phyloP scores from a whole-genome alignment of 2,113 vertebrate species.

The Pardalotus punctatus region DNA sequence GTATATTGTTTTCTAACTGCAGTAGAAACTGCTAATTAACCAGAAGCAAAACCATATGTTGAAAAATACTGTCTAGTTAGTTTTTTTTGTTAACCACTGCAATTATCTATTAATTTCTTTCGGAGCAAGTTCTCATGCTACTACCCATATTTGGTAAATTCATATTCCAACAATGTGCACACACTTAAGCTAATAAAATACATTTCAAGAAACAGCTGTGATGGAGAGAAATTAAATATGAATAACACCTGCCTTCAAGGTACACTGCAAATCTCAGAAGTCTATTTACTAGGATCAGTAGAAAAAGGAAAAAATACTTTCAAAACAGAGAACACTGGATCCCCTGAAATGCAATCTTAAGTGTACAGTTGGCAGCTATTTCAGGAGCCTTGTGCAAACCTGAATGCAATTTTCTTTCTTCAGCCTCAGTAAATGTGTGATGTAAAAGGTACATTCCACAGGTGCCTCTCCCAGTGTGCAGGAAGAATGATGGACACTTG shows the following conservation, averaged over 20 bases:
- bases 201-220: neutral
- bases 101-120: neutral
- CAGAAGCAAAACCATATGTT: constrained; percentile 7
- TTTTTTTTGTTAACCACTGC: neutral
- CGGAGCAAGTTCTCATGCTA: neutral
- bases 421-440: neutral
- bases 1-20: neutral
- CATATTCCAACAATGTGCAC: neutral
- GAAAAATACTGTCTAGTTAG: neutral
- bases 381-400: neutral
- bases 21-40: constrained; percentile 17
- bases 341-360: neutral
- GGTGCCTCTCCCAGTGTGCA: neutral
- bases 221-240: neutral
- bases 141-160: neutral
- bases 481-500: neutral
- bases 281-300: neutral
- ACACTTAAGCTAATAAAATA: neutral
- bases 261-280: neutral
- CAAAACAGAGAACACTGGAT: neutral
- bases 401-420: neutral
- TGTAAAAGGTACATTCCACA: neutral
- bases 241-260: neutral
- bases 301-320: neutral
- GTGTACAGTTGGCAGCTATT: neutral